Base-by-base conservation (phyloP, 2,113 vertebrate genomes). In the Passer montanus region DNA sequence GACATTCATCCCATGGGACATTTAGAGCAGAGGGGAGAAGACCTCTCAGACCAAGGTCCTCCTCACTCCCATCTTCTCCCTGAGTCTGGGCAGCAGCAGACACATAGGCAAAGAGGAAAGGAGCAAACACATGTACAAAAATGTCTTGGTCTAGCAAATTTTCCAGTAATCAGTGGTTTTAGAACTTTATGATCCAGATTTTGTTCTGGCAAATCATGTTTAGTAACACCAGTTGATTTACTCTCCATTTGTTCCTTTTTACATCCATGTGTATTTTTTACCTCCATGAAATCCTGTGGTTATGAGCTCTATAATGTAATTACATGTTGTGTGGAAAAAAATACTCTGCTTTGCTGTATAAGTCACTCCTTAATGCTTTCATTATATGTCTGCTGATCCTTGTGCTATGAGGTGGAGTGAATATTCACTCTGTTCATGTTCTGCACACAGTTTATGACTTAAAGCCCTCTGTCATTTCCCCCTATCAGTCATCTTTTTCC, bases 281-380 rank as follows among this genome's bases (percentile, higher is more conserved):
- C 60, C 43, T 95, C 90, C 85, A 33, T 88, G 82, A 92, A 94
- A 94, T 95, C 49, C n/a, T 85, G 90, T 58, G 90, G 74, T 53
- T 49, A 37, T 46, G 41, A 90, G 49, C 41, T 88, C 70, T 80
- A 28, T 64, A 85, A 79, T 37, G 37, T 72, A 94, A 90, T 94
- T 88, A 88, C 41, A 69, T 30, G 49, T 53, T 91, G 22, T 62
- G 44, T 80, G 72, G 72, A 92, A 95, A 82, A 88, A 90, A 90
- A 20, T 49, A 19, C 28, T 80, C 50, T 1, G 0, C 20, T 93
- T 85, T 73, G 28, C 46, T 87, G 31, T 83, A 50, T 70, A 66
- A 83, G 62, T 91, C 89, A 19, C 58, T 90, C 46, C 70, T 73
- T 92, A 90, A 77, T 92, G 59, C 44, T 73, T 93, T 95, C 62